Evolutionary conservation across 2,797 vertebrate species (phyloP), one percentile per base, ranked within the genome.

Genomic region (Merluccius polli): DNA sequence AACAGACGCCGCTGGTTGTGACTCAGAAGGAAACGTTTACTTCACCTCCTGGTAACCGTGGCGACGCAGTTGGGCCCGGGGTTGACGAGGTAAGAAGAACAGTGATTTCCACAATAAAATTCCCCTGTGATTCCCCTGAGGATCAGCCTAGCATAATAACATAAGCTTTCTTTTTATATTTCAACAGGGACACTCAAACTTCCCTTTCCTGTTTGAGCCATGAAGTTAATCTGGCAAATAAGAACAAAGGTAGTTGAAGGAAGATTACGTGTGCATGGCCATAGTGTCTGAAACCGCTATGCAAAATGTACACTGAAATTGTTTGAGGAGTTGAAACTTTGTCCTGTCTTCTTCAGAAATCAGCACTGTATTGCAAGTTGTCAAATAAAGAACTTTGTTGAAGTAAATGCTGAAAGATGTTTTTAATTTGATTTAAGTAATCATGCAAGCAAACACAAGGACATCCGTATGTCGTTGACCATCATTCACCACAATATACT

Each of bases 161-260:
- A 9, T 13, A 69, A 18, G 31, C 29, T 18, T 15, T 69, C 13
- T 69, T 69, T n/a, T 85, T 70, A n/a, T 78, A 7, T 86, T 72
- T 84, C 73, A 75, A 68, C 84, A 94, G 93, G 92, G 85, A 68
- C 84, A 87, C 15, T 84, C 87, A 41, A 91, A 87, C 76, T 91
- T 94, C 76, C 87, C 92, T 15, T 89, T 93, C 88, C 83, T 92
- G 71, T 94, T 95, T 79, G 92, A 93, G 80, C 93, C 93, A 12
- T 95, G 92, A 79, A 83, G 24, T 41, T 76, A 35, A 44, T 16
- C 27, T 33, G 35, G 33, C n/a, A 75, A 74, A 70, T 75, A 29
- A n/a, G 21, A 33, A 33, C 31, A 24, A 38, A 78, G 71, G 18
- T 71, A 78, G 36, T 9, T 67, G 67, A 78, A 73, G 16, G 3